Evolutionary conservation across 2,888 invertebrate genomes (phyloP).

Genomic region (Thera obeliscata): DNA sequence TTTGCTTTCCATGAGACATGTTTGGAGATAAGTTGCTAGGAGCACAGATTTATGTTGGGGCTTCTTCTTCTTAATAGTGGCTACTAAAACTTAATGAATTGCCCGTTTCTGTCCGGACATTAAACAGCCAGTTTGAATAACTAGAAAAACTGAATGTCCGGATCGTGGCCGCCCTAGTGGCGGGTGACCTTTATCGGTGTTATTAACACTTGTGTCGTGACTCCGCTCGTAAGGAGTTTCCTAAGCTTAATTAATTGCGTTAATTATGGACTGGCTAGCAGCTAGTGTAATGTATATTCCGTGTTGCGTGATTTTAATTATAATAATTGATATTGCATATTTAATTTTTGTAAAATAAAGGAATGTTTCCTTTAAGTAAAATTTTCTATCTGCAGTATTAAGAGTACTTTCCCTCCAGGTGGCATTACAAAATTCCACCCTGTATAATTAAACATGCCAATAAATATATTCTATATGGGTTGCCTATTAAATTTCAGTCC

Average conservation of each 20-base stretch:
- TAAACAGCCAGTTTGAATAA: not conserved
- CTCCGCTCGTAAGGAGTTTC: conserved; percentile 61
- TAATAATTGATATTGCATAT: conserved; percentile 47
- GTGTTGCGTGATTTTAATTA: conserved; percentile 49
- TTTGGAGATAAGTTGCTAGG: not conserved
- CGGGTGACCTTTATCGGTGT: conserved; percentile 58
- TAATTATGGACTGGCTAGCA: conserved; percentile 58
- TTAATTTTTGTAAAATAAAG: conserved; percentile 33
- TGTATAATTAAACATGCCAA: no score
- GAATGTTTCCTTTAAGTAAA: no score
- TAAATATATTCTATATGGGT: no score
- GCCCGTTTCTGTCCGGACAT: not conserved
- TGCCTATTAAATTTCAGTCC: no score
- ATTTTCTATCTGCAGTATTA: no score
- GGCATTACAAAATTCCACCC: no score
- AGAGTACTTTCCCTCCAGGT: no score
- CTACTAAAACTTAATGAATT: no score
- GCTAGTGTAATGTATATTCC: conserved; percentile 31
- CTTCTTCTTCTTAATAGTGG: no score
- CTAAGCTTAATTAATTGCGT: conserved; percentile 69
- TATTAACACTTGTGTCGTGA: conserved; percentile 64
- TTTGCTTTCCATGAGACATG: conserved; percentile 73
- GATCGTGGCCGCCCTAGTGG: conserved; percentile 21
- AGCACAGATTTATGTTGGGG: not conserved
- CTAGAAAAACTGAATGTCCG: conserved; percentile 1